A percentile compares a stretch with the other conserved stretches of the same genome.
These are phyloP conservation scores for Camptogramma bilineatum DNA, from an alignment of 2,888 invertebrate genomes.

Conservation along the genomic window DNA sequence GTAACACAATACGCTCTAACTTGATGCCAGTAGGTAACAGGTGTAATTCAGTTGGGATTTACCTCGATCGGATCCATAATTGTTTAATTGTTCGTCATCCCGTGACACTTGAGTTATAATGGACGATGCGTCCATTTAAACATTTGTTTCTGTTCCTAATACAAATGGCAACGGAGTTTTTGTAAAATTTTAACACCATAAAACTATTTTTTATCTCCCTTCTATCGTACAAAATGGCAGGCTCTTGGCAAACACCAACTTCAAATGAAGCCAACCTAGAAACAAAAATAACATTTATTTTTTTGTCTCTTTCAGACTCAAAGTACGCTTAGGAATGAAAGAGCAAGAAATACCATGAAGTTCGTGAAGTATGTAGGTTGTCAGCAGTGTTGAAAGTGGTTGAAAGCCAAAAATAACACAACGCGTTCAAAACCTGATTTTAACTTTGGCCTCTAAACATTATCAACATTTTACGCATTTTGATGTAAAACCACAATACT, in stretches of 20 bases:
- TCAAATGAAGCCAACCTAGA: slow-evolving; percentile 70
- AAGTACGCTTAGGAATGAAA: slow-evolving; percentile 35
- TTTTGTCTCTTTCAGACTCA: slow-evolving; percentile 51
- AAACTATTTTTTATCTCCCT: slow-evolving; percentile 86
- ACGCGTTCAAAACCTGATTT: slow-evolving; percentile 34
- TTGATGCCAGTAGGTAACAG: slow-evolving; percentile 83
- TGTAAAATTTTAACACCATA: slow-evolving; percentile 84
- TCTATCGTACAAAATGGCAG: slow-evolving; percentile 86
- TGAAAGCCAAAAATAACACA: slow-evolving; percentile 62
- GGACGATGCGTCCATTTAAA: slow-evolving; percentile 98
- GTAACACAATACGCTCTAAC: slow-evolving; percentile 83
- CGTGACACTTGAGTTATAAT: slow-evolving; percentile 99
- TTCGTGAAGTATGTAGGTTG: slow-evolving; percentile 56
- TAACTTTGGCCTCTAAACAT: background rate
- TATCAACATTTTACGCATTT: too few species aligned
- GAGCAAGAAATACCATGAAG: slow-evolving; percentile 52
- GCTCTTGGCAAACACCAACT: slow-evolving; percentile 79
- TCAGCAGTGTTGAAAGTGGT: slow-evolving; percentile 55
- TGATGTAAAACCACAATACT: too few species aligned
- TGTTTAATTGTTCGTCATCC: slow-evolving; percentile 98
- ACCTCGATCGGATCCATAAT: slow-evolving; percentile 97
- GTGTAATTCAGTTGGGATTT: slow-evolving; percentile 85
- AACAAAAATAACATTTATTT: slow-evolving; percentile 50
- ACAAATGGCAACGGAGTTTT: slow-evolving; percentile 81
- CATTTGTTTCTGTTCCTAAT: slow-evolving; percentile 83